A percentile compares a stretch with the other conserved stretches of the same genome.
These are phyloP conservation scores for Chlorodrepanis virens DNA, from an alignment of 2,113 vertebrate genomes.

Conservation along the genomic window DNA sequence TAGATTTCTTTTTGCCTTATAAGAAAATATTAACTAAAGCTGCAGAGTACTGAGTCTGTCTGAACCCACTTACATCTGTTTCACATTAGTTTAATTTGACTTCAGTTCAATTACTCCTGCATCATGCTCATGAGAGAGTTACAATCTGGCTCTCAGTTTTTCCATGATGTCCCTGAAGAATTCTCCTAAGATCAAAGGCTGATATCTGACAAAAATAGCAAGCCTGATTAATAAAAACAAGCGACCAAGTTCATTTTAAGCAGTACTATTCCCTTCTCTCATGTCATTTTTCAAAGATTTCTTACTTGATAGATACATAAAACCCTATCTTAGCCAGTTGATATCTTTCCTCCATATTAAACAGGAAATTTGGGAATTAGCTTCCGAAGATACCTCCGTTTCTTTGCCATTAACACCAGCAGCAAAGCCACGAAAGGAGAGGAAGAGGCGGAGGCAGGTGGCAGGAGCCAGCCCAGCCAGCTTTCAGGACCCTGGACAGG, in stretches of 20 bases:
- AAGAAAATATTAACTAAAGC: background rate
- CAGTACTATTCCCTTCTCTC: background rate
- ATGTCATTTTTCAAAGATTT: background rate
- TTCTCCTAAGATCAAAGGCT: conserved; percentile 23
- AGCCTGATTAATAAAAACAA: conserved; percentile 24
- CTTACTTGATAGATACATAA: background rate
- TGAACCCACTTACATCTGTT: conserved; percentile 39
- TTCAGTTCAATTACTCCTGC: conserved; percentile 49
- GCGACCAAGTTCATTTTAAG: background rate
- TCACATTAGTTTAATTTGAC: conserved; percentile 42
- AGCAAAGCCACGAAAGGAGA: background rate
- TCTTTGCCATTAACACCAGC: background rate
- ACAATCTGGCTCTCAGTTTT: conserved; percentile 20
- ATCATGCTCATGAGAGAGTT: conserved; percentile 27
- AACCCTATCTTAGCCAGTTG: background rate
- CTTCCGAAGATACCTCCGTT: background rate
- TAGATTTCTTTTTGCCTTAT: background rate
- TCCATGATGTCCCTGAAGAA: background rate
- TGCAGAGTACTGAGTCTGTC: background rate
- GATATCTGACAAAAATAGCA: conserved; percentile 39
- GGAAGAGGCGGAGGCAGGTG: background rate
- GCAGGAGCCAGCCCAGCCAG: background rate
- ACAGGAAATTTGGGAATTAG: background rate
- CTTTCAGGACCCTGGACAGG: conserved; percentile 74
- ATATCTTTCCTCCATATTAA: background rate